These are phyloP conservation scores for Lasius platythorax DNA, from an alignment of 2,888 invertebrate species.

Conservation along the genomic window DNA sequence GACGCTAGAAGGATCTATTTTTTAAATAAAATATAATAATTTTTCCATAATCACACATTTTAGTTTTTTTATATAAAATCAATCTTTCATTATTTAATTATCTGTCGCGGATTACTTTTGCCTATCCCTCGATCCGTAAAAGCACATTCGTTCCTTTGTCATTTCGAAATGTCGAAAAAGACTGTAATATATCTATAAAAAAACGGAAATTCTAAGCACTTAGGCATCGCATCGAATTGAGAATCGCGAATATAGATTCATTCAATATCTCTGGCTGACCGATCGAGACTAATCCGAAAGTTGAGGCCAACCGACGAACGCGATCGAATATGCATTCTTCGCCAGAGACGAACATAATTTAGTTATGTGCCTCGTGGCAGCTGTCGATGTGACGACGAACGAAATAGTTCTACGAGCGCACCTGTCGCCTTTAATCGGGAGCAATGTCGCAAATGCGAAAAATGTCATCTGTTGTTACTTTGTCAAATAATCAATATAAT, in stretches of 20 bases:
- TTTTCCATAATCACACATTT: background rate
- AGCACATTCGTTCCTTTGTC: background rate
- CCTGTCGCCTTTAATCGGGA: conserved; percentile 23
- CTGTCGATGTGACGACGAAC: conserved; percentile 30
- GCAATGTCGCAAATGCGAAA: background rate
- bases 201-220: background rate
- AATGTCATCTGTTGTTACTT: conserved; percentile 7
- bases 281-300: background rate
- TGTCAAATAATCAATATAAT: background rate
- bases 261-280: background rate
- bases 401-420: conserved; percentile 23
- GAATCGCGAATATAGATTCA: background rate
- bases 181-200: background rate
- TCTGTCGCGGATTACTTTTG: background rate
- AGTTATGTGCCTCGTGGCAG: conserved; percentile 2
- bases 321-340: conserved; percentile 8
- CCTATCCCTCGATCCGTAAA: background rate
- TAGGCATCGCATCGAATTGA: background rate
- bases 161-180: background rate
- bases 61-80: background rate
- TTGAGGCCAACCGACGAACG: background rate
- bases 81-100: background rate
- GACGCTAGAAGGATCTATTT: background rate
- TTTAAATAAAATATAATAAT: background rate
- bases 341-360: conserved; percentile 19